Evolutionary conservation across 2,113 vertebrate species (phyloP), one percentile per base, ranked within the genome.

Genomic region (Marmota flaviventris): DNA sequence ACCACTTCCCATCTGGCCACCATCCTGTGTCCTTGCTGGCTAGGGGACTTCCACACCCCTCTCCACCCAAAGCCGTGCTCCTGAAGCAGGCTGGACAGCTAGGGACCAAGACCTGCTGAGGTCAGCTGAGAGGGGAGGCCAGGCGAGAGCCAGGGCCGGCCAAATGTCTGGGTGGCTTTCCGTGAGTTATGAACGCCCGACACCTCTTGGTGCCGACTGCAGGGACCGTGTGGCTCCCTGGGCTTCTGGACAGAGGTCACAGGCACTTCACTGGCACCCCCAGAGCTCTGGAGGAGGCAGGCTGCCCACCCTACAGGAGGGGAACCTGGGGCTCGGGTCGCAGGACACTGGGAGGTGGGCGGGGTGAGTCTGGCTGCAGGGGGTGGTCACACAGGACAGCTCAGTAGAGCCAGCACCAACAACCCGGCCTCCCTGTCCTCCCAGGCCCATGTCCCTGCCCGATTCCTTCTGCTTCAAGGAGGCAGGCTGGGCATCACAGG

Each of bases 151-250:
- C 6, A 0, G 32, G 29, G 12, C 16, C 0, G 18, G 73, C 11
- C 25, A 7, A 0, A 18, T 1, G 17, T 81, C 2, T 0, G 58
- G 58, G 18, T 13, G 10, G 18, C 3, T 34, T 63, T 8, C 34
- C 25, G 5, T 8, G 32, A 34, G 0, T 45, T 2, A 8, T 16
- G 39, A n/a, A 18, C 5, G 4, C 34, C 79, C 32, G 53, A 48
- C 4, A 3, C 3, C 45, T 61, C 42, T 9, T 13, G 32, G 48
- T 22, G 18, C 58, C 32, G n/a, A 13, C 9, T 2, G 3, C 84
- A 34, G 32, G 56, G 79, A 34, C 72, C 17, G 48, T 8, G 32
- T 14, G 24, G 29, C 22, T 17, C 75, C 45, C 73, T 24, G 56
- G 39, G 24, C 11, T 32, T 24, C 48, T 27, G 58, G 63, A 17